Evolutionary conservation across 2,113 vertebrate species (phyloP).

Genomic region (Cepphus grylle): DNA sequence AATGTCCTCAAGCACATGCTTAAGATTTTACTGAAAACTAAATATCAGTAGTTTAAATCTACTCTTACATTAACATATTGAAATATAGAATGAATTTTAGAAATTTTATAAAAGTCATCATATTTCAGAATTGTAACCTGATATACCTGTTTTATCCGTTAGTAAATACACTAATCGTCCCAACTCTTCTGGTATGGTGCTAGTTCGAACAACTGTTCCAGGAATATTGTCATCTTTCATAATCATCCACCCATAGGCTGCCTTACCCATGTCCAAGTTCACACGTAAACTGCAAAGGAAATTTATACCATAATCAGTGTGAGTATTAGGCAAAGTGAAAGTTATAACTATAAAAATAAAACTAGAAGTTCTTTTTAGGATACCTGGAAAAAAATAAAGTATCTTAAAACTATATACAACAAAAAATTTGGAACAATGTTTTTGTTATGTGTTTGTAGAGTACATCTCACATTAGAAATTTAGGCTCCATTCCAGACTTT

Average conservation of each 20-base stretch:
- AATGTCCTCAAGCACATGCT: not conserved
- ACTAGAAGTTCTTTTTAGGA: not conserved
- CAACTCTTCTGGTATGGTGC: slow-evolving; percentile 97
- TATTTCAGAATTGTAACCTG: slow-evolving; percentile 5
- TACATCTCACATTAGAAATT: not conserved
- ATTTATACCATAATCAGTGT: slow-evolving; percentile 13
- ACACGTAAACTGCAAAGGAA: slow-evolving; percentile 86
- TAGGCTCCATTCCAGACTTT: not conserved
- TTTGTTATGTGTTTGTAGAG: not conserved
- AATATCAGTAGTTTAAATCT: not conserved
- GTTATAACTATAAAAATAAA: not conserved
- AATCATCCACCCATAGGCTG: slow-evolving; percentile 97
- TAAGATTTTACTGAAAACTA: not conserved
- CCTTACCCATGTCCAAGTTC: slow-evolving; percentile 98
- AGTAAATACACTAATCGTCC: slow-evolving; percentile 93
- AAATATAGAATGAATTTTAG: not conserved
- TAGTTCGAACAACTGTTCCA: slow-evolving; percentile 94
- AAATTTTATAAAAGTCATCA: not conserved
- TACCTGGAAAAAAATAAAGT: not conserved
- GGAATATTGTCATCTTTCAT: slow-evolving; percentile 96
- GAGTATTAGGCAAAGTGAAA: not conserved
- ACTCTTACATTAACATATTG: not conserved
- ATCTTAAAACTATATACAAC: not conserved
- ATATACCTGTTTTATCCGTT: slow-evolving; percentile 94
- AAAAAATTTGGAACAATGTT: not conserved